Conservation (phyloP, 2,888 invertebrate genomes). For the Nymphalis urticae region DNA sequence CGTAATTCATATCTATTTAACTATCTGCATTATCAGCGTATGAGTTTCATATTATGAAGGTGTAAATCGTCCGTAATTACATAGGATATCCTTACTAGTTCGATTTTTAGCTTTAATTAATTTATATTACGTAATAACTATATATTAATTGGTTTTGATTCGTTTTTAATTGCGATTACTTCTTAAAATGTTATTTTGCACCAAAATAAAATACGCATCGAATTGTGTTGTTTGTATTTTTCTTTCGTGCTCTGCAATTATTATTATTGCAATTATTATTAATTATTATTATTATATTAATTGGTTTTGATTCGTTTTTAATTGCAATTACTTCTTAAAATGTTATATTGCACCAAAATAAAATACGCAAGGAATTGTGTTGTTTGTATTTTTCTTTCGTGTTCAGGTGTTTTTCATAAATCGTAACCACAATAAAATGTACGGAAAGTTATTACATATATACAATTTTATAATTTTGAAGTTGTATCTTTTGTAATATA, state of each 20-base stretch:
- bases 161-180: background rate
- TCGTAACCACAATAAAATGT: slow-evolving; percentile 48
- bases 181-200: background rate
- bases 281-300: too few relatives aligned
- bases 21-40: background rate
- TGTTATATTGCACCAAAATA: background rate
- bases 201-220: too few relatives aligned
- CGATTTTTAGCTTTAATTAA: background rate
- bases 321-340: background rate
- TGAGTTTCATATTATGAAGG: background rate
- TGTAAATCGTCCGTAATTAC: background rate
- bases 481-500: slow-evolving; percentile 49
- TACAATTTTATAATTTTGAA: slow-evolving; percentile 50
- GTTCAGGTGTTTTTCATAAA: slow-evolving; percentile 51
- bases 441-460: slow-evolving; percentile 52
- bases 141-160: too few relatives aligned
- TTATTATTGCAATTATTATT: too few relatives aligned
- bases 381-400: slow-evolving; percentile 41
- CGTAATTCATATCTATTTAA: background rate
- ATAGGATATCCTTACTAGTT: slow-evolving; percentile 1
- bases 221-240: slow-evolving; percentile 36
- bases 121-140: background rate
- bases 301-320: too few relatives aligned
- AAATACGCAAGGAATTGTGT: background rate
- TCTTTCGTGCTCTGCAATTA: slow-evolving; percentile 44